These are phyloP conservation scores for Synanthedon vespiformis DNA, from an alignment of 2,888 invertebrate genomes.

Conservation along the genomic window DNA sequence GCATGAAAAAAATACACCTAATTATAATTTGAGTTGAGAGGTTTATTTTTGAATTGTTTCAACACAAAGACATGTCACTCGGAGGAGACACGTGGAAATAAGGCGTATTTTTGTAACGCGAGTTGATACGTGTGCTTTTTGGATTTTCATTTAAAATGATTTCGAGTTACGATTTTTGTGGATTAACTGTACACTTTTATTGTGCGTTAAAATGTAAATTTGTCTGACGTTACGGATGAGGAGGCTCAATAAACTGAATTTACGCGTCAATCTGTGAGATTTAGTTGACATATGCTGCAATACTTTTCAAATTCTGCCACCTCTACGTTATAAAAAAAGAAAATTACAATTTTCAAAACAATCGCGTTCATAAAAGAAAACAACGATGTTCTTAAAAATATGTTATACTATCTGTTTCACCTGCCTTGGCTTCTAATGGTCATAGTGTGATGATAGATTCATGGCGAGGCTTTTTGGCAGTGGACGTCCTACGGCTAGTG, in stretches of 20 bases:
- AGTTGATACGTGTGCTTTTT: background rate
- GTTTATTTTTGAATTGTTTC: constrained; percentile 6
- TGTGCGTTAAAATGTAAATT: background rate
- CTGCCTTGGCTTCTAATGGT: too few species aligned
- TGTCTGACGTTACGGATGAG: background rate
- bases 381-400: too few species aligned
- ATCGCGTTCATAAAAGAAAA: too few species aligned
- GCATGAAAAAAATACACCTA: background rate
- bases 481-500: too few species aligned
- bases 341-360: too few species aligned
- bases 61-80: constrained; percentile 9
- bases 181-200: background rate
- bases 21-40: constrained; percentile 1
- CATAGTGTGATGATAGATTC: too few species aligned
- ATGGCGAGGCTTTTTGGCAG: too few species aligned
- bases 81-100: background rate
- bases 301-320: background rate
- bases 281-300: background rate
- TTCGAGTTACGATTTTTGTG: background rate
- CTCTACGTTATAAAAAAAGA: too few species aligned
- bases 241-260: background rate
- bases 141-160: background rate
- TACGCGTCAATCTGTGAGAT: background rate
- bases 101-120: background rate
- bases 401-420: too few species aligned